Evolutionary conservation across 2,888 invertebrate genomes (phyloP), one percentile per base, ranked within the genome.

Genomic region (Drosophila lutescens): DNA sequence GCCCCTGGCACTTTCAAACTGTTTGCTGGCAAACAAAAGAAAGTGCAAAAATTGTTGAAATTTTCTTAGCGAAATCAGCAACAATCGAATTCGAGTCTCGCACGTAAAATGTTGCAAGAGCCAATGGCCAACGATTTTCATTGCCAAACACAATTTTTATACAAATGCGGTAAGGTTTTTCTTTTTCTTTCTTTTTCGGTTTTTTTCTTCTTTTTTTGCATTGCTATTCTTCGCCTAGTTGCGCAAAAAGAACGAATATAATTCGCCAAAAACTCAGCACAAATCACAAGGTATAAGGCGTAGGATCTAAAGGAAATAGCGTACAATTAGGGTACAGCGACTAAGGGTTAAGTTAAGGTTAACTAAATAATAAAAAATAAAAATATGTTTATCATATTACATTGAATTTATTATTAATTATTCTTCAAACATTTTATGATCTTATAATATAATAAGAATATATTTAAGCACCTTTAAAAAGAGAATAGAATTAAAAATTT

Each of bases 1-100:
- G 3, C 55, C 57, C 61, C 53, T 38, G 47, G 34, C 66, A 47
- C 50, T 20, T 23, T 55, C 56, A 82, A 63, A 63, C 71, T 82
- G 82, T 85, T 83, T 83, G 86, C 74, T 73, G 74, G 75, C 86
- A 84, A 84, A 86, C 86, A 84, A 84, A 86, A 81, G 84, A 86
- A 84, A 84, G 86, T 84, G 84, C 84, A 84, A 75, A 81, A 84
- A 84, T 86, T 74, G 84, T 86, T 86, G 40, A 86, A 79, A 86
- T 84, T 84, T 70, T 71, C 71, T 70, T 62, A 50, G 34, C 68
- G 79, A 77, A 79, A 74, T 49, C 72, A 74, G 57, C 73, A 71
- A 66, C 44, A 74, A 80, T 68, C 77, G 55, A 74, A 63, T 71
- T 73, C 66, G 58, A 69, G 70, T 53, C 51, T 71, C 70, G 72